Evolutionary conservation across 2,113 vertebrate genomes (phyloP), one percentile per base, ranked within the genome.

Genomic region (Todiramphus chloris): DNA sequence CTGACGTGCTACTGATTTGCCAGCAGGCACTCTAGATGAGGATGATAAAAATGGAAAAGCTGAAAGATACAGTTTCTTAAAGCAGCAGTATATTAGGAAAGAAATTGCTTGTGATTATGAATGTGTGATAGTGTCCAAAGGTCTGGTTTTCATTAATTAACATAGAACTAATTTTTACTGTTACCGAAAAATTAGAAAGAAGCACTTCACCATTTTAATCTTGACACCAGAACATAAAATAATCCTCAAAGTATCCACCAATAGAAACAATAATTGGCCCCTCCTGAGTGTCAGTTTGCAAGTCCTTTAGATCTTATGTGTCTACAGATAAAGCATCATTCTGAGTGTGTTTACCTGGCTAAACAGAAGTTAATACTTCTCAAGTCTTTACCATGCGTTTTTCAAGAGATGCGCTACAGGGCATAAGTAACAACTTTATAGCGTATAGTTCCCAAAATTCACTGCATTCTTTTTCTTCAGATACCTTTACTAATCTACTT

Each of bases 11-110:
- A 97, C 97, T 96, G 95, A 72, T 94, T 93, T 97, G 94, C 96
- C 97, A 97, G 97, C 97, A 96, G 97, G 96, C 96, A 41, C 78
- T 92, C 82, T 83, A 75, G 93, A 93, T 93, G 93, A 85, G 94
- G 82, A 91, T 85, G 96, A 96, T 97, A 94, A 95, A 98, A 97
- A 96, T 67, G 85, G 96, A 95, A 96, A 90, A 94, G 92, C 95
- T 94, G 89, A 96, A 97, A 95, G 94, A 94, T 89, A 82, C 6
- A 60, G 62, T 89, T 96, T 96, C 96, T 95, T 97, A 93, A 93
- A 96, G 95, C 93, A 90, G 76, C 18, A 15, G 23, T 78, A 5
- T 90, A 68, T 95, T 93, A 79, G 1, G 48, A 48, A 88, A 69
- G 92, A 80, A 89, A 20, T 56, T 35, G 53, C 27, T 91, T 67